phyloP scores from a whole-genome alignment of 1,140 invertebrate species.

The Caenorhabditis latens region DNA sequence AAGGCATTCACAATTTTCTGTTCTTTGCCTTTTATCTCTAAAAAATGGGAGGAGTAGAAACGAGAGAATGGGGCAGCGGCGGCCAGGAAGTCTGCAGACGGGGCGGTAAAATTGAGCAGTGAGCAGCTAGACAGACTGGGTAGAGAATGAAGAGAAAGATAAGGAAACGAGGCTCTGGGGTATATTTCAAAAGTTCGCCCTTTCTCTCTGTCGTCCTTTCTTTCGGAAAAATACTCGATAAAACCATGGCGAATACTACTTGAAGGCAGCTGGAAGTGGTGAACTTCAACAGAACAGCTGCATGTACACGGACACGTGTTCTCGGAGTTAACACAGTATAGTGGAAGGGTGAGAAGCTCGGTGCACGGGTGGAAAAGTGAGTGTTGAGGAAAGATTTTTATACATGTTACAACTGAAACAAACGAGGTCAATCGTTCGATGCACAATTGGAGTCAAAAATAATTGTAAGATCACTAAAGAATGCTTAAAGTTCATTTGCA shows the following conservation, averaged over 20 bases:
- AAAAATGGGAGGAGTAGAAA: neutral
- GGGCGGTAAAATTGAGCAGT: slow-evolving; percentile 8
- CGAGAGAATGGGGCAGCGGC: neutral
- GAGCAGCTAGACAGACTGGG: neutral
- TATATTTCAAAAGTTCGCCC: slow-evolving; percentile 2
- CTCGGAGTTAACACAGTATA: too few relatives aligned
- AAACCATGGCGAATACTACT: neutral
- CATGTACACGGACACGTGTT: too few relatives aligned
- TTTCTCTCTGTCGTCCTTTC: neutral
- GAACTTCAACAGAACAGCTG: too few relatives aligned
- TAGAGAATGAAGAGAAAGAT: neutral
- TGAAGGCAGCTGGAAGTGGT: too few relatives aligned
- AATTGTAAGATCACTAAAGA: too few relatives aligned
- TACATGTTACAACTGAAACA: too few relatives aligned
- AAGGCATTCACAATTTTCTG: neutral
- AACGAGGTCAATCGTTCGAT: too few relatives aligned
- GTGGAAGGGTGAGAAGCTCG: too few relatives aligned
- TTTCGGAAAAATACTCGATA: neutral
- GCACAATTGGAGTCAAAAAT: too few relatives aligned
- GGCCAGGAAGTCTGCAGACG: neutral
- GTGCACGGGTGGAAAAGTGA: too few relatives aligned
- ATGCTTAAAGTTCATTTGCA: too few relatives aligned
- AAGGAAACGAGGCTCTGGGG: neutral
- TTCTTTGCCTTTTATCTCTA: neutral
- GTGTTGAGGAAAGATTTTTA: too few relatives aligned